A percentile compares a stretch with the other conserved stretches of the same genome.
Evolutionary conservation across 2,113 vertebrate genomes (phyloP).

Genomic region (Eidolon helvum): DNA sequence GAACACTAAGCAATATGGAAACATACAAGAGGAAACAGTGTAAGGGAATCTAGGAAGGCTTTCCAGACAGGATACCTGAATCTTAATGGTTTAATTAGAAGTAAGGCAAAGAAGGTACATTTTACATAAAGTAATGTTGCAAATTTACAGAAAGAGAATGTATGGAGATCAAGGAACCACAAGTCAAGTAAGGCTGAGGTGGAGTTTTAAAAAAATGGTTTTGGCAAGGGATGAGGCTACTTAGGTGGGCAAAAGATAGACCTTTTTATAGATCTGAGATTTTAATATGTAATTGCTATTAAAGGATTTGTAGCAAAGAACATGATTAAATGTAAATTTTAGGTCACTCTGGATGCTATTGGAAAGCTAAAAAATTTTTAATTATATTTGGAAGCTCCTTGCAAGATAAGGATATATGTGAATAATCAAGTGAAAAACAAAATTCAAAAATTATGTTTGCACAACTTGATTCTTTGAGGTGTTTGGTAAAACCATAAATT

Average conservation of each 20-base stretch:
- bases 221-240: neutral
- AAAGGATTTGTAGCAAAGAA: neutral
- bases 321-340: neutral
- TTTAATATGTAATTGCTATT: neutral
- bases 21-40: neutral
- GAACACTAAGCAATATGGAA: neutral
- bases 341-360: neutral
- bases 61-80: neutral
- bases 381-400: conserved; percentile 4
- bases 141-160: neutral
- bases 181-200: neutral
- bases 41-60: neutral
- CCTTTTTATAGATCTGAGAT: neutral
- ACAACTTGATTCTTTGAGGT: neutral
- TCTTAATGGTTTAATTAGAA: neutral
- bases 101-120: neutral
- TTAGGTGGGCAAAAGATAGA: neutral
- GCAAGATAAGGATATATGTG: conserved; percentile 14
- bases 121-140: neutral
- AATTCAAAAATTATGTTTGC: neutral
- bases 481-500: conserved; percentile 22
- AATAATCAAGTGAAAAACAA: conserved; percentile 11
- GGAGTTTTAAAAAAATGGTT: neutral
- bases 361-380: neutral
- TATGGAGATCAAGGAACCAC: neutral